Evolutionary conservation across 2,797 vertebrate species (phyloP), one percentile per base, ranked within the genome.

Genomic region (Meda fulgida): DNA sequence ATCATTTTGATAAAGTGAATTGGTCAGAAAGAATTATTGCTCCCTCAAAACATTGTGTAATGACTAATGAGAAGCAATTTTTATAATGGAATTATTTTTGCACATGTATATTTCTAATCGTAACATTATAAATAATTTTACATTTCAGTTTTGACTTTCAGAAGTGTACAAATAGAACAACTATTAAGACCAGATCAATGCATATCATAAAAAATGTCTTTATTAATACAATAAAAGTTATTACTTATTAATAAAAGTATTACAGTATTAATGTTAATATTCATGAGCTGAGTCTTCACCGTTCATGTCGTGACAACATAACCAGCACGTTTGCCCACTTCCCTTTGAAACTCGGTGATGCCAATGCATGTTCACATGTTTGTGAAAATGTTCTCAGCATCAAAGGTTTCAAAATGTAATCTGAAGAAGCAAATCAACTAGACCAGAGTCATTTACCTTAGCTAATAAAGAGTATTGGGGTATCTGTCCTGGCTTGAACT

Each of bases 401-500:
- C 70, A 60, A 46, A 63, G 0, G 7, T 23, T 72, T 48, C 29
- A 1, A 82, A 65, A 65, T 72, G 6, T 58, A 73, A 10, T 40
- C 31, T 16, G 19, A 75, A 75, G 55, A 36, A 34, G 14, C 14
- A 73, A 34, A 46, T 65, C 7, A 77, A 40, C 23, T n/a, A 38
- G 55, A 31, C 19, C 19, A 34, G 31, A 66, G 55, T 82, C n/a
- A 34, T 18, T 48, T 77, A 58, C 8, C 31, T 83, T 29, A 53
- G 23, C 58, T 66, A 26, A 65, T 51, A 36, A 48, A 70, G 13
- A 36, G 58, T 21, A 66, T 75, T 0, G 2, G 21, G 29, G 26
- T 53, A 23, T 83, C 13, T 65, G 80, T 48, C 26, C 70, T 51
- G 29, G 40, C 13, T 26, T 75, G 81, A 65, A 60, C 80, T 63